Percentiles rank a stretch among this genome's conserved stretches.
Evolutionary conservation across 2,113 vertebrate species (phyloP).

Genomic region (Sinocyclocheilus maitianheensis): DNA sequence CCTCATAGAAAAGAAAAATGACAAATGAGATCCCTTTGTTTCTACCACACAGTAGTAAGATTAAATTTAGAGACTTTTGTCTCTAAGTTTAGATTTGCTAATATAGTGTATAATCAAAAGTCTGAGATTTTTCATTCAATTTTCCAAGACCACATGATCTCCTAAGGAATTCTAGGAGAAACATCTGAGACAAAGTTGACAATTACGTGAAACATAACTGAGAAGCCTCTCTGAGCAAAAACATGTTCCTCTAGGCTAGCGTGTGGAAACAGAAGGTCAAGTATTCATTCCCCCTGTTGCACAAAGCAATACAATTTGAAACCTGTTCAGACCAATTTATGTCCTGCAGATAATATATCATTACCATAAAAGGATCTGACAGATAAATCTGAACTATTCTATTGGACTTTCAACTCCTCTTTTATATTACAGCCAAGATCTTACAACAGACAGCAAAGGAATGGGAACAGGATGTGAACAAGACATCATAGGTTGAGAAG

Average conservation of each 20-base stretch:
- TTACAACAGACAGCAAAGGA: not conserved
- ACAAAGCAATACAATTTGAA: not conserved
- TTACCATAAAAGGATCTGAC: slow-evolving; percentile 12
- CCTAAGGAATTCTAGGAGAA: not conserved
- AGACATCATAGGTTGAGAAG: not conserved
- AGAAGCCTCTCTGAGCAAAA: not conserved
- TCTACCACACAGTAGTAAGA: not conserved
- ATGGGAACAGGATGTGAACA: slow-evolving; percentile 3
- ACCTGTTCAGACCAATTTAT: slow-evolving; percentile 28
- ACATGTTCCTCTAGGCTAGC: not conserved
- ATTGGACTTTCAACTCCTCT: not conserved
- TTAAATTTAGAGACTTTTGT: not conserved
- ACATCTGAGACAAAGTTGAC: not conserved
- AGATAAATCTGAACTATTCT: slow-evolving; percentile 8
- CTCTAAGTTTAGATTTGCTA: no score
- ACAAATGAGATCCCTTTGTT: not conserved
- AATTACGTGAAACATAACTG: not conserved
- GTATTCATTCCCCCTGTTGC: not conserved
- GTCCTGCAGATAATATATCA: slow-evolving; percentile 5
- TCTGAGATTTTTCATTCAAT: not conserved
- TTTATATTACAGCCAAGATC: not conserved
- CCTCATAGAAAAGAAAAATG: no score
- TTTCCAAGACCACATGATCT: not conserved
- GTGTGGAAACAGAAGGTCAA: not conserved
- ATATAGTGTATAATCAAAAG: not conserved